Percentiles rank a stretch among this genome's conserved stretches.
Evolutionary conservation across 2,113 vertebrate genomes (phyloP).

Genomic region (Rhadina sibilatrix): DNA sequence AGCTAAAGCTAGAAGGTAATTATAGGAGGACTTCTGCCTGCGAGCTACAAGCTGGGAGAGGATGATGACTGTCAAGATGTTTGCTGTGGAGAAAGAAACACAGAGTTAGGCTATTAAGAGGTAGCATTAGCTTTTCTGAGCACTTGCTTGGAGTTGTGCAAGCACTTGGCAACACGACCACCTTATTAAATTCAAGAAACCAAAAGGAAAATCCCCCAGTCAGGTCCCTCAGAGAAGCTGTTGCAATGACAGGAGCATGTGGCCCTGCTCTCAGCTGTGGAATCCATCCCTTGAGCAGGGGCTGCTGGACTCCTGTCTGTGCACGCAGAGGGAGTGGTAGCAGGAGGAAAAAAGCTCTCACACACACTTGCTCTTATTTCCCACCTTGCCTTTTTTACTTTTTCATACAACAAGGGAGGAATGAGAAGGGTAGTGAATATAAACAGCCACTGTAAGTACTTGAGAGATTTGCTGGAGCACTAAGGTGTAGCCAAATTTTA

Average conservation of each 20-base stretch:
- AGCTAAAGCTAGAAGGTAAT: constrained; percentile 95
- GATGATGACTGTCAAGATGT: constrained; percentile 95
- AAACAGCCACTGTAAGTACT: neutral
- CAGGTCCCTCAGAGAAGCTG: neutral
- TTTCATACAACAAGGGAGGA: neutral
- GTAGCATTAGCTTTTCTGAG: neutral
- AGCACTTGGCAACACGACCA: neutral
- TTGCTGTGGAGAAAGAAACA: constrained; percentile 79
- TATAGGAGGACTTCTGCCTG: constrained; percentile 97
- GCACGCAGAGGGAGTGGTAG: neutral
- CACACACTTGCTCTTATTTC: neutral
- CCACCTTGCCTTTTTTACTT: neutral
- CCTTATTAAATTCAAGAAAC: neutral
- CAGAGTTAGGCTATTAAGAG: neutral
- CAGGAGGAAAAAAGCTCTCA: neutral
- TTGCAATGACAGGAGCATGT: neutral
- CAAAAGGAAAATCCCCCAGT: neutral
- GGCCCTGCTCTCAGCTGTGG: neutral
- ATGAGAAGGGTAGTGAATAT: neutral
- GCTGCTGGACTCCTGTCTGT: neutral
- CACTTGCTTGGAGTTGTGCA: neutral
- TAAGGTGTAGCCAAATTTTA: neutral
- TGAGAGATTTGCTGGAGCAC: neutral
- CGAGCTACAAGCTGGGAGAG: constrained; percentile 93
- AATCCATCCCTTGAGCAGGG: neutral